A percentile compares a stretch with the other conserved stretches of the same genome.
These are phyloP conservation scores for Acanthurus leucopareius DNA, from an alignment of 2,797 vertebrate species.

Conservation along the genomic window DNA sequence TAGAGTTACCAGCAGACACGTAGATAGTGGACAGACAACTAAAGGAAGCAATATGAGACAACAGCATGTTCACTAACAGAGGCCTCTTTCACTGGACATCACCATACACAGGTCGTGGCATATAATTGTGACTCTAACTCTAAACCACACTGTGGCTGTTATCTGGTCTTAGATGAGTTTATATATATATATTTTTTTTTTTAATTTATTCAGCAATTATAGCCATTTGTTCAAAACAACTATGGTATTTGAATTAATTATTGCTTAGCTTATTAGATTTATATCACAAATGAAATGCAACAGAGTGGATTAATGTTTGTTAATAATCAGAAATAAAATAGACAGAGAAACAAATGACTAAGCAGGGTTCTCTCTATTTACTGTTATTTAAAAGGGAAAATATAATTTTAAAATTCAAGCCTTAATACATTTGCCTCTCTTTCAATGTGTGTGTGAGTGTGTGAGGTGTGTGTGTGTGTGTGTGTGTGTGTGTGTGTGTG, in stretches of 20 bases:
- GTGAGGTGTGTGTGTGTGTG: slow-evolving; percentile 12
- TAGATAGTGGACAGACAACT: slow-evolving; percentile 53
- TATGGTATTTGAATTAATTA: neutral
- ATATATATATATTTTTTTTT: neutral
- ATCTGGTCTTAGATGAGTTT: slow-evolving; percentile 11
- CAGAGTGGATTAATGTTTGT: slow-evolving; percentile 11
- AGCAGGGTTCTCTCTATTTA: slow-evolving; percentile 1
- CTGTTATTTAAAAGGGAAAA: neutral
- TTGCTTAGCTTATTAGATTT: slow-evolving; percentile 9
- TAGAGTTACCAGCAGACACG: slow-evolving; percentile 40
- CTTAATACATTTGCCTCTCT: neutral
- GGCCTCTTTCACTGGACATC: slow-evolving; percentile 48
- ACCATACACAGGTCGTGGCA: slow-evolving; percentile 53
- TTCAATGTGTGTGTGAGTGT: neutral
- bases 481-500: slow-evolving; percentile 19
- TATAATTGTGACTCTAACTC: slow-evolving; percentile 41
- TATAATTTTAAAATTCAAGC: slow-evolving; percentile 20
- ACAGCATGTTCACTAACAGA: slow-evolving; percentile 65
- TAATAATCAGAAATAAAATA: slow-evolving; percentile 8
- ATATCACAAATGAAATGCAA: slow-evolving; percentile 19
- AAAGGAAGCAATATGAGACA: slow-evolving; percentile 69
- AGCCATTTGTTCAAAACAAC: neutral
- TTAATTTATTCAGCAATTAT: too few relatives aligned
- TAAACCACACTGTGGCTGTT: slow-evolving; percentile 21
- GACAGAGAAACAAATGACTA: neutral